Evolutionary conservation across 37 sponge, comb jelly and placozoan genomes (phyloP), one percentile per base, ranked within the genome.

Genomic region (Spongilla lacustris): DNA sequence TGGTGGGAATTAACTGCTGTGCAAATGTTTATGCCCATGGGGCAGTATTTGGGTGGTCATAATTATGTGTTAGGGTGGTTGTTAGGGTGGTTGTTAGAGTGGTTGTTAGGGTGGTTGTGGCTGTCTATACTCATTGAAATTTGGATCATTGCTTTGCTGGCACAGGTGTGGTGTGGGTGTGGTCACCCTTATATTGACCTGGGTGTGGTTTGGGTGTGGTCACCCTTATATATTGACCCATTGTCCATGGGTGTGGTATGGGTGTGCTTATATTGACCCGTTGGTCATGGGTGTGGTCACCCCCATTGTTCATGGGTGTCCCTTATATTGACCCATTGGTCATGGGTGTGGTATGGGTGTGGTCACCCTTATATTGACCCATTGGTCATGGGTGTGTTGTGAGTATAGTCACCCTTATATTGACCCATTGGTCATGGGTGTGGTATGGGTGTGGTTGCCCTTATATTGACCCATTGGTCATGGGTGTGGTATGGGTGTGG

Each of bases 371-470:
- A 69, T 5, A 69, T 5, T 28, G 25, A 9, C 73, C 29, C 75
- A 4, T 24, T 9, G 0, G 34, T 35, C 24, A 74, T 33, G 32
- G 29, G 34, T 36, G 32, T 24, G 24, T 22, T 24, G 25, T 69
- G 77, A 12, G 26, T 69, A 37, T 69, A 29, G 24, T n/a, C n/a
- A n/a, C n/a, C n/a, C n/a, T n/a, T 28, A 69, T 5, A 73, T 17
- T 32, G 14, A n/a, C 34, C 33, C 75, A 24, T 22, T 25, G 0
- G 26, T 76, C 76, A 25, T 67, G 36, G 31, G 36, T 71, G 48
- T 33, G 23, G 48, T 83, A 4, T 69, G 77, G 50, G 26, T 69
- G 72, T 69, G 41, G 24, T n/a, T n/a, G n/a, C n/a, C n/a, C n/a
- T n/a, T 28, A 69, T 5, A 73, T 17, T 32, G 14, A n/a, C 22